A percentile compares a stretch with the other conserved stretches of the same genome.
These are phyloP conservation scores for Myanophis thanlyinensis DNA, from an alignment of 2,113 vertebrate genomes.

Conservation along the genomic window DNA sequence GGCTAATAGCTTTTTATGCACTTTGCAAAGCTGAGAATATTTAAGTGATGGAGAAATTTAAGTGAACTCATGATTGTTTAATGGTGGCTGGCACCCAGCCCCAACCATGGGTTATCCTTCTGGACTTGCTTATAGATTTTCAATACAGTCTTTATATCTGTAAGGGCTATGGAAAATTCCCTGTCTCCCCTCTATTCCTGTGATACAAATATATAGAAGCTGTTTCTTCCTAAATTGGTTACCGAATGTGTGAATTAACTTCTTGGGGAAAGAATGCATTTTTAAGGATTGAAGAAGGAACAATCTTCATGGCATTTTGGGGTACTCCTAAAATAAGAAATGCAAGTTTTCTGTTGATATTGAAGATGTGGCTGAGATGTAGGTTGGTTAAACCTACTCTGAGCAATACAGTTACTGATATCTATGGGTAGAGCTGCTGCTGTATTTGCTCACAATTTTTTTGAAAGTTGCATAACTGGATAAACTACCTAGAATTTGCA, in stretches of 20 bases:
- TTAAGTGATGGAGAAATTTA: not conserved
- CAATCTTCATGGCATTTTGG: not conserved
- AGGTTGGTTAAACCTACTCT: not conserved
- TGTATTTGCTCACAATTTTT: not conserved
- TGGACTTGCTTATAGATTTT: not conserved
- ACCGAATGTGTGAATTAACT: not conserved
- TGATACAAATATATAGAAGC: not conserved
- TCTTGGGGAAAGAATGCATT: not conserved
- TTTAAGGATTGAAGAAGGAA: not conserved
- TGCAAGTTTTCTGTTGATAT: not conserved
- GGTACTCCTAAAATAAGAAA: not conserved
- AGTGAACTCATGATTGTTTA: not conserved
- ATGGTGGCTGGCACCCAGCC: not conserved
- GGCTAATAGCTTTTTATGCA: not conserved
- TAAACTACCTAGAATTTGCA: not conserved
- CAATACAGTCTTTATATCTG: not conserved
- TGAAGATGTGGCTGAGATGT: not conserved
- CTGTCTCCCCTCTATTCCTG: not conserved
- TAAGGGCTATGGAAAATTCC: not conserved
- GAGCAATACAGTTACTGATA: not conserved
- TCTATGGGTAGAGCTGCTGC: too few relatives aligned
- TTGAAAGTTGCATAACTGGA: not conserved
- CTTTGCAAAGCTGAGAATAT: not conserved
- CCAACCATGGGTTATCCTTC: not conserved
- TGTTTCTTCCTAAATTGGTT: not conserved